Evolutionary conservation across 1,140 invertebrate genomes (phyloP).

Genomic region (Camponotus floridanus): DNA sequence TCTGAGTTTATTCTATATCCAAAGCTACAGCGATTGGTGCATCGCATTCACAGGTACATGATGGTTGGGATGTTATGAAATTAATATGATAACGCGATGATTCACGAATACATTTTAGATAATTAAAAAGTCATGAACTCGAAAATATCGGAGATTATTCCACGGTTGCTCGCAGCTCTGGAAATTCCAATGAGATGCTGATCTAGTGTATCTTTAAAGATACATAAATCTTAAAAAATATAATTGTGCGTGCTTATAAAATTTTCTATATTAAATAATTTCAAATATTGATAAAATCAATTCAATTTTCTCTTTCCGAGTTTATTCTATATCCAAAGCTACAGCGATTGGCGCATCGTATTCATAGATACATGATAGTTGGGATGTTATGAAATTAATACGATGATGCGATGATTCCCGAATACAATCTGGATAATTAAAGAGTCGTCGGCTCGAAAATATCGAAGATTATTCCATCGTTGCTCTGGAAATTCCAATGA

Average conservation of each 20-base stretch:
- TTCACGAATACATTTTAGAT: neutral
- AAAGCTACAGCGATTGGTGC: neutral
- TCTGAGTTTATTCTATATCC: neutral
- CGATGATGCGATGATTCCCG: neutral
- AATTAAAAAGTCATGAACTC: neutral
- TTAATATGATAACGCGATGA: neutral
- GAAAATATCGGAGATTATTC: constrained; percentile 29
- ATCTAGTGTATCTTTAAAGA: too few species aligned
- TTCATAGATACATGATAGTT: neutral
- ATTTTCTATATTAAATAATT: neutral
- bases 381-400: neutral
- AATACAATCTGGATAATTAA: constrained; percentile 16
- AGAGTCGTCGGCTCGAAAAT: neutral
- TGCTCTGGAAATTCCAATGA: too few species aligned
- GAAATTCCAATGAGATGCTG: too few species aligned
- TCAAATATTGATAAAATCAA: neutral
- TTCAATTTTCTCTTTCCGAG: too few species aligned
- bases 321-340: neutral
- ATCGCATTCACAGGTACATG: neutral
- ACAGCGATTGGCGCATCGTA: neutral
- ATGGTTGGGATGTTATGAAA: neutral
- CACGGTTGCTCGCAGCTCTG: neutral
- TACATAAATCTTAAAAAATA: neutral
- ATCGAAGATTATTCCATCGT: constrained; percentile 5
- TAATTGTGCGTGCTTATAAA: neutral